phyloP scores from a whole-genome alignment of 2,888 invertebrate species.

The Nebria brevicollis region DNA sequence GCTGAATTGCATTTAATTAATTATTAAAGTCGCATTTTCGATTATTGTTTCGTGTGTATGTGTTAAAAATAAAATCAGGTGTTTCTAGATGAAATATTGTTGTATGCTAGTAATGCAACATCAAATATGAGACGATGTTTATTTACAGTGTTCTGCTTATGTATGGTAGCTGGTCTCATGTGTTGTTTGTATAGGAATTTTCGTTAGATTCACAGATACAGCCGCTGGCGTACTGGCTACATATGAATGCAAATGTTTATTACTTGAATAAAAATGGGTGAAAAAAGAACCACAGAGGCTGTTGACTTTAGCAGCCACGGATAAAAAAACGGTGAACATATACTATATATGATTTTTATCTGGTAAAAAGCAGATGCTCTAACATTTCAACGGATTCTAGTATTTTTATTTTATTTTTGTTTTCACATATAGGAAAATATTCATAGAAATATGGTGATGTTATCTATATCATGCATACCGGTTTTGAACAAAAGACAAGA shows the following conservation, averaged over 20 bases:
- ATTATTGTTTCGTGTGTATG: too few species aligned
- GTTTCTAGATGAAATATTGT: too few species aligned
- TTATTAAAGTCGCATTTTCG: too few species aligned
- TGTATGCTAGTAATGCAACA: too few species aligned
- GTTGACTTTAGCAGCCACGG: not conserved
- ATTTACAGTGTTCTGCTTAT: not conserved
- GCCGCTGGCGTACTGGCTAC: not conserved
- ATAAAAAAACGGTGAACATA: not conserved
- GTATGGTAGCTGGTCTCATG: not conserved
- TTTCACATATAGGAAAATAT: not conserved
- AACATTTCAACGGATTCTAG: not conserved
- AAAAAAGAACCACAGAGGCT: not conserved
- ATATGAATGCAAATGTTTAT: slow-evolving; percentile 1
- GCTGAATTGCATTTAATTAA: too few species aligned
- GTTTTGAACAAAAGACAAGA: not conserved
- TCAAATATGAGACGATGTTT: not conserved
- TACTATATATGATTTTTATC: not conserved
- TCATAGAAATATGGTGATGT: not conserved
- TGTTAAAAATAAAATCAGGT: too few species aligned
- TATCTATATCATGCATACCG: not conserved
- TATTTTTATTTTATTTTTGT: not conserved
- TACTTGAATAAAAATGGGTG: not conserved
- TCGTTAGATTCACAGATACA: not conserved
- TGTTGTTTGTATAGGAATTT: not conserved
- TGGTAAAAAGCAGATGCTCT: not conserved